Base-by-base conservation (phyloP, 2,888 invertebrate genomes). In the Andrena marginata region DNA sequence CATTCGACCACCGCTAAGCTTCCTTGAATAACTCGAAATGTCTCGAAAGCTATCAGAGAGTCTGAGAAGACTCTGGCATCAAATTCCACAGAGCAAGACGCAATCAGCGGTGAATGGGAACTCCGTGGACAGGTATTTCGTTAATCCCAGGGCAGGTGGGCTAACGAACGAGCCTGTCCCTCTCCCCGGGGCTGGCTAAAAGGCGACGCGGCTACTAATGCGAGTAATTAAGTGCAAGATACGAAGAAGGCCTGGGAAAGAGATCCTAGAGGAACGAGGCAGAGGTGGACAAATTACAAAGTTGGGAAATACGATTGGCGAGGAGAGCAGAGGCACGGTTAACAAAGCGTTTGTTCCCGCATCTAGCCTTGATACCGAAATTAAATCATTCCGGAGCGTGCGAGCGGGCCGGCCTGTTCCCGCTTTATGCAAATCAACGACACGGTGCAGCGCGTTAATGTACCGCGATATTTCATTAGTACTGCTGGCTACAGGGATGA, bases 391-490 rank as follows among this genome's bases (percentile, higher is more conserved):
- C 87, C 67, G 75, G 77, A 79, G 75, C 74, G 65, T 73, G 77
- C 77, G 69, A 71, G 77, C 59, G 65, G 62, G 42, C 68, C 49
- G 59, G 65, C 72, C 78, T 78, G 74, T 85, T 76, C 72, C 79
- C 84, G 86, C 75, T 87, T 86, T 81, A 87, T 87, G 87, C 87
- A 87, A 87, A 87, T 86, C 74, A 87, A 71, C 80, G 80, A 80
- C 73, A 74, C 69, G 69, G 62, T 35, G 49, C 81, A 56, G 75
- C 59, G 67, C 68, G 81, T 68, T 87, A 86, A 87, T 82, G 85
- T 86, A 86, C 72, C 85, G 82, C 79, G 87, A 87, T 87, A 87
- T 87, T 87, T 87, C 84, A 87, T 87, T 87, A 87, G 76, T 67
- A 29, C 42, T 20, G 42, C 80, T 35, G 51, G 35, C 8, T 49